Conservation (phyloP, 2,113 vertebrate genomes). For the Tetrao urogallus region DNA sequence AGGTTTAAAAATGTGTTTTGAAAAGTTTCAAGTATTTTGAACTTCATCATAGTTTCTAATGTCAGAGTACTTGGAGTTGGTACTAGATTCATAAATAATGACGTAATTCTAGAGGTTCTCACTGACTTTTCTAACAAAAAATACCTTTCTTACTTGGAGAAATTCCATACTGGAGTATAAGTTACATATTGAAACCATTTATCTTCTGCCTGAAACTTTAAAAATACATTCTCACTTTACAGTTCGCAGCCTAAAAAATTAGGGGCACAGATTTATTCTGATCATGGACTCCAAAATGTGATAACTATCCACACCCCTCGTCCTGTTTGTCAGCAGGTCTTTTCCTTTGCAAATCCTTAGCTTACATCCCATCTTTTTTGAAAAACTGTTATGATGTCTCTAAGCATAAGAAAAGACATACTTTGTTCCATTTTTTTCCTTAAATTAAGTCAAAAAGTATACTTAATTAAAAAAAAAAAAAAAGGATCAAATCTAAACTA, state of each 20-base stretch:
- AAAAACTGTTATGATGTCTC: neutral
- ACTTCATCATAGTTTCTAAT: neutral
- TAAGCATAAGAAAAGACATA: neutral
- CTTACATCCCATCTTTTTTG: neutral
- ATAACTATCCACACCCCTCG: neutral
- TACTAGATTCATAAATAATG: neutral
- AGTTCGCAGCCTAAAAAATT: neutral
- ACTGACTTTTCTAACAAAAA: slow-evolving; percentile 13
- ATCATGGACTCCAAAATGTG: neutral
- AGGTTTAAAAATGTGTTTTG: neutral
- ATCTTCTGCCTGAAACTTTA: neutral
- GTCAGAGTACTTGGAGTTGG: neutral
- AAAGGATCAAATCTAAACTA: neutral
- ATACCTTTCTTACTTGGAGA: neutral
- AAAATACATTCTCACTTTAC: neutral
- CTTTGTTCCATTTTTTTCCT: neutral
- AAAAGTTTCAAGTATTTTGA: neutral
- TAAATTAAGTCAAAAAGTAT: neutral
- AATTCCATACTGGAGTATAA: neutral
- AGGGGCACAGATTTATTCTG: neutral
- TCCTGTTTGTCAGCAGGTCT: neutral
- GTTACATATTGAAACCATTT: slow-evolving; percentile 36
- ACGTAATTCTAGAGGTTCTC: neutral
- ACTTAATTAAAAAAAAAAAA: neutral
- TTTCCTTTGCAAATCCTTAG: neutral